phyloP scores from a whole-genome alignment of 1,140 invertebrate genomes.

The Ceratina japonica region DNA sequence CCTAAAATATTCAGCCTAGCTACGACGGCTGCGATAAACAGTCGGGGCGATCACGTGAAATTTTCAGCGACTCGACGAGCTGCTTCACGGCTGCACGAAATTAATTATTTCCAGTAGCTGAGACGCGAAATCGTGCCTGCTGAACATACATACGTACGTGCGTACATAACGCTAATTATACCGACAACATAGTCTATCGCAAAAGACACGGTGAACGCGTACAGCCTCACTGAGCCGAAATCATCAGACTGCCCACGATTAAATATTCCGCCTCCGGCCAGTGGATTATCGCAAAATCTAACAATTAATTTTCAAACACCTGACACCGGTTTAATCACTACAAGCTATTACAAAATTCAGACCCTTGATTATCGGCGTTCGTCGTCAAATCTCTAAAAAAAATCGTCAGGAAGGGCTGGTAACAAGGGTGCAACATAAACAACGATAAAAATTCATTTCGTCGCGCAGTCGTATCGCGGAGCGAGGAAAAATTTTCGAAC shows the following conservation, averaged over 20 bases:
- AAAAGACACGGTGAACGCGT: background rate
- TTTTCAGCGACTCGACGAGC: background rate
- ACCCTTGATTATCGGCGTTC: too few relatives aligned
- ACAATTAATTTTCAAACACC: constrained; percentile 5
- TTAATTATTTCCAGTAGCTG: background rate
- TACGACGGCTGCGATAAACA: too few relatives aligned
- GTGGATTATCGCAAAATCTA: constrained; percentile 8
- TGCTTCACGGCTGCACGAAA: background rate
- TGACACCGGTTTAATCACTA: too few relatives aligned
- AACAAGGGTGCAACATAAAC: too few relatives aligned
- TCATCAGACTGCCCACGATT: background rate
- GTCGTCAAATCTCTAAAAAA: too few relatives aligned
- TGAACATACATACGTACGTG: background rate
- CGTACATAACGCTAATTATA: background rate
- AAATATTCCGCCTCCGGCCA: background rate
- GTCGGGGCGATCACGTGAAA: too few relatives aligned
- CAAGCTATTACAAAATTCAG: too few relatives aligned
- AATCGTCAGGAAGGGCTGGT: too few relatives aligned
- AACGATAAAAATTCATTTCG: too few relatives aligned
- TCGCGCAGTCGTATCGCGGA: too few relatives aligned
- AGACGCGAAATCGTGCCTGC: background rate
- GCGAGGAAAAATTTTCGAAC: too few relatives aligned
- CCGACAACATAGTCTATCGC: background rate
- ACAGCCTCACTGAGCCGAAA: background rate
- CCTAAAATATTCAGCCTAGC: too few relatives aligned